Evolutionary conservation across 1,140 invertebrate genomes (phyloP).

Genomic region (Scylla paramamosain): DNA sequence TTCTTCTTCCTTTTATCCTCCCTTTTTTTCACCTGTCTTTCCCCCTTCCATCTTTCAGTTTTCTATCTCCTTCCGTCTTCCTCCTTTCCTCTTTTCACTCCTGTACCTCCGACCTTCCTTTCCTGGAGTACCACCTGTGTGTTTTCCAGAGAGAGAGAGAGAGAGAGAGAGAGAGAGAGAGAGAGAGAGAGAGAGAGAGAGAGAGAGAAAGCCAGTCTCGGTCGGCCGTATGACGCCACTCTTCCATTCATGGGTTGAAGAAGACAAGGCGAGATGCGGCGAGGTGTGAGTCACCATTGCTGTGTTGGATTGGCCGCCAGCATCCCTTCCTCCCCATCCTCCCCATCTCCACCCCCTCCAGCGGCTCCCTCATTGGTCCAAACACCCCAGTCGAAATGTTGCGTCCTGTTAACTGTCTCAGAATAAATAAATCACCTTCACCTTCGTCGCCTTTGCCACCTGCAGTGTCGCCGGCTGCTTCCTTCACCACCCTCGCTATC

Average conservation of each 20-base stretch:
- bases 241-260: slow-evolving; percentile 21
- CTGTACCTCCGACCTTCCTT: too few relatives aligned
- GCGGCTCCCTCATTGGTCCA: neutral
- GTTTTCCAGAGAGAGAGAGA: too few relatives aligned
- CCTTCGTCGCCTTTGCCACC: neutral
- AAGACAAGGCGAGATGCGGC: neutral
- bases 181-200: slow-evolving; percentile 3
- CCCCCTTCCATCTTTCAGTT: too few relatives aligned
- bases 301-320: neutral
- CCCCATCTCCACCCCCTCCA: neutral
- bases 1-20: too few relatives aligned
- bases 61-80: too few relatives aligned
- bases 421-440: slow-evolving; percentile 1
- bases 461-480: neutral
- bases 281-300: neutral
- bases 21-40: too few relatives aligned
- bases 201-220: neutral
- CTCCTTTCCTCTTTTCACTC: too few relatives aligned
- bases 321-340: neutral
- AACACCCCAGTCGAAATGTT: neutral
- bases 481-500: too few relatives aligned
- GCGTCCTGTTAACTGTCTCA: neutral
- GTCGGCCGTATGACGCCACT: neutral
- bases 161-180: neutral
- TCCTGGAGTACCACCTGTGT: too few relatives aligned